Base-by-base conservation (phyloP, 1,140 invertebrate genomes). In the Drosophila orosa region DNA sequence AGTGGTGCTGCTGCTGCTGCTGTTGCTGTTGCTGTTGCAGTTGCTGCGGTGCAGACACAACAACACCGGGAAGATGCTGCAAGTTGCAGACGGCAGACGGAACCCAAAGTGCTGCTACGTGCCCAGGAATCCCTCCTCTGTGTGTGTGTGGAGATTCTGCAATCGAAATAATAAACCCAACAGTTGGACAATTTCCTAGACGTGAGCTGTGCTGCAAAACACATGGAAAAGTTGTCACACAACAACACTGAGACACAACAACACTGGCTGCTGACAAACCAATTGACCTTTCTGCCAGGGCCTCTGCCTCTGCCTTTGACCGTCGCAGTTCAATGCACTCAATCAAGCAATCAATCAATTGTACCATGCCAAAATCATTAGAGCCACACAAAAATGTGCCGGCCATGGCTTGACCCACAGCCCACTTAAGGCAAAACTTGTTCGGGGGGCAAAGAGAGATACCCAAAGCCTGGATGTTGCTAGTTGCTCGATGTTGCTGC, bases 91-190 rank as follows among this genome's bases (percentile, higher is more conserved):
- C n/a, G n/a, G 61, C 65, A 84, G 75, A 84, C 77, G 67, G 73
- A 77, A 66, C 83, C 84, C 80, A 87, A 87, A 87, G 84, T 87
- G 84, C 83, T 87, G 83, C 79, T 87, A 87, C 83, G 83, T 87
- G 83, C 82, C 66, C 57, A 82, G 78, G 66, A 68, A 82, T 86
- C 65, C 58, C 19, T 31, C 44, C 15, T 17, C 40, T 45, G 31
- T 37, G 37, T 55, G 37, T 52, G 47, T 66, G 47, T 39, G 59
- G 27, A 39, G 33, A 56, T 44, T 42, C 54, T 83, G 73, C 84
- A 87, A 84, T 80, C 84, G 84, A 89, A 87, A 87, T 89, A 87
- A 87, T 87, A 87, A 87, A 89, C 84, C 84, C 84, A 87, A 87
- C 84, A 77, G 84, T 74, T 89, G 84, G 84, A 87, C 84, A 87